Percentiles rank a stretch among this genome's conserved stretches.
Evolutionary conservation across 2,888 invertebrate species (phyloP).

Genomic region (Apamea epomidion): DNA sequence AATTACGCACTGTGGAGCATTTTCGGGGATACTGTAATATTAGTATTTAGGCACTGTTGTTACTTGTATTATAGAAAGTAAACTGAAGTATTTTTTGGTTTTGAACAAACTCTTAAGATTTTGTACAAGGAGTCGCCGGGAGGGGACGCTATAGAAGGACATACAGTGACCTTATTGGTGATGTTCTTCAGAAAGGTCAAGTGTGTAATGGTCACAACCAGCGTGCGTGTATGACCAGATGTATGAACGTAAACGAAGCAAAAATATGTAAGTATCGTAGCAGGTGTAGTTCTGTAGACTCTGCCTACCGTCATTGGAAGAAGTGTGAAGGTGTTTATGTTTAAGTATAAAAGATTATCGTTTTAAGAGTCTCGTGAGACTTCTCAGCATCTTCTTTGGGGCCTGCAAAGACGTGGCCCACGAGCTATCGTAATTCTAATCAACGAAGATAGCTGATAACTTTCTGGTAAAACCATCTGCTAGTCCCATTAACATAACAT

Average conservation of each 20-base stretch:
- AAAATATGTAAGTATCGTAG: background rate
- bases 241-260: background rate
- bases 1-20: slow-evolving; percentile 4
- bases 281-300: background rate
- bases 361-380: background rate
- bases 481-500: too few species aligned
- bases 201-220: background rate
- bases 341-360: background rate
- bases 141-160: background rate
- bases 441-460: too few species aligned
- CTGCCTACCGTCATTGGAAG: background rate
- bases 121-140: background rate
- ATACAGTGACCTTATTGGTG: background rate
- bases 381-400: background rate
- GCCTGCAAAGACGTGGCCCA: background rate
- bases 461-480: too few species aligned
- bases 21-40: slow-evolving; percentile 5
- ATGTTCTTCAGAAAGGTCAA: background rate
- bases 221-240: background rate
- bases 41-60: background rate
- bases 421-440: background rate
- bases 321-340: background rate
- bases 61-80: background rate
- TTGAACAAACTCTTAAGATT: background rate
- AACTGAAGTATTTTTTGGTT: background rate